Percentiles rank a stretch among this genome's conserved stretches.
Conservation (phyloP, 2,888 invertebrate species). For the Torymus texanus region DNA sequence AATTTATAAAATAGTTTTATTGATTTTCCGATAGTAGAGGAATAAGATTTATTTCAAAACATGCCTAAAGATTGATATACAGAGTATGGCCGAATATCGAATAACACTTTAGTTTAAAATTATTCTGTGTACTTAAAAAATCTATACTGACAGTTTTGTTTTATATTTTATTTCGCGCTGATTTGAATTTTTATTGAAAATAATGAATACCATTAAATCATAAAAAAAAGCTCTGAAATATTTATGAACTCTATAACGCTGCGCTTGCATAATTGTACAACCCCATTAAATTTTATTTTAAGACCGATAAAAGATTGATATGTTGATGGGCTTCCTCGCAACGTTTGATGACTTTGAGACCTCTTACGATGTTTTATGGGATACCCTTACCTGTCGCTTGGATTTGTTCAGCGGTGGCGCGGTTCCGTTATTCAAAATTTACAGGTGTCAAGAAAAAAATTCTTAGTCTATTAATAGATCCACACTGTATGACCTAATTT, state of each 20-base stretch:
- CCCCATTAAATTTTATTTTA: slow-evolving; percentile 21
- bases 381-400: slow-evolving; percentile 1
- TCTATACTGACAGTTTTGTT: neutral
- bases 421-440: slow-evolving; percentile 5
- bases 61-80: no score
- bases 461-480: no score
- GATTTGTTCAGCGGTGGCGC: slow-evolving; percentile 8
- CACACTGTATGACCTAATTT: no score
- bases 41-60: no score
- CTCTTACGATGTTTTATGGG: slow-evolving; percentile 25
- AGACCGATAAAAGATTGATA: slow-evolving; percentile 36
- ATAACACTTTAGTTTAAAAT: no score
- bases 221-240: neutral
- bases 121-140: no score
- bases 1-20: no score
- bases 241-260: slow-evolving; percentile 20
- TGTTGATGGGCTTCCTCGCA: slow-evolving; percentile 31
- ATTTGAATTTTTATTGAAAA: neutral
- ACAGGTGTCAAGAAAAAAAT: neutral
- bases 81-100: no score
- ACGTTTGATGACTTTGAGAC: slow-evolving; percentile 27
- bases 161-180: neutral
- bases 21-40: no score
- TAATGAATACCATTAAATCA: neutral
- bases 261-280: slow-evolving; percentile 6